A percentile compares a stretch with the other conserved stretches of the same genome.
Conservation (phyloP, 2,113 vertebrate species). For the Plectropomus leopardus region DNA sequence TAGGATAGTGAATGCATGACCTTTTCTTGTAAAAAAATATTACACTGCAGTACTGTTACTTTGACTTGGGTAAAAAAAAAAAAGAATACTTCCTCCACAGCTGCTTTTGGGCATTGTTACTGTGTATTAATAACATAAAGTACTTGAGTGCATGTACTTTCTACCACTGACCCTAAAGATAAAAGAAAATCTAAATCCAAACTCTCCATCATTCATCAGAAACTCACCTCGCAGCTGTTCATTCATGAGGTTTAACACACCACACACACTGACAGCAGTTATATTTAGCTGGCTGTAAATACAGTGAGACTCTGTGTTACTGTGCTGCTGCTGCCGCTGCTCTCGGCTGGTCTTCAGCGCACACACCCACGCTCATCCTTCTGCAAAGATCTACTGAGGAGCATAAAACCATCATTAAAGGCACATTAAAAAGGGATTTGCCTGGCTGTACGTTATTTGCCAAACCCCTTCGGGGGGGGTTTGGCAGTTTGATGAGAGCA, state of each 20-base stretch:
- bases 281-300: constrained; percentile 34
- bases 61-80: neutral
- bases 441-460: constrained; percentile 38
- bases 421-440: constrained; percentile 61
- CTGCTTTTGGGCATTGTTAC: neutral
- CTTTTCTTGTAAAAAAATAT: too few species aligned
- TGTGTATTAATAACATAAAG: neutral
- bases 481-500: constrained; percentile 30
- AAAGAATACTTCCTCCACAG: too few species aligned
- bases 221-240: constrained; percentile 1
- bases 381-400: constrained; percentile 44
- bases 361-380: constrained; percentile 30
- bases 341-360: constrained; percentile 19
- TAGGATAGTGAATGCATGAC: too few species aligned
- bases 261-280: neutral
- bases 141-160: too few species aligned
- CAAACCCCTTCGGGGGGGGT: neutral
- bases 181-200: neutral
- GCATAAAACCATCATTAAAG: constrained; percentile 59
- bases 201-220: constrained; percentile 11
- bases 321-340: neutral
- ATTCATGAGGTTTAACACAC: constrained; percentile 35
- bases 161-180: neutral
- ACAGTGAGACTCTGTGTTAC: constrained; percentile 7
- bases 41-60: neutral